A percentile compares a stretch with the other conserved stretches of the same genome.
phyloP scores from a whole-genome alignment of 2,888 invertebrate genomes.

The Mythimna loreyi region DNA sequence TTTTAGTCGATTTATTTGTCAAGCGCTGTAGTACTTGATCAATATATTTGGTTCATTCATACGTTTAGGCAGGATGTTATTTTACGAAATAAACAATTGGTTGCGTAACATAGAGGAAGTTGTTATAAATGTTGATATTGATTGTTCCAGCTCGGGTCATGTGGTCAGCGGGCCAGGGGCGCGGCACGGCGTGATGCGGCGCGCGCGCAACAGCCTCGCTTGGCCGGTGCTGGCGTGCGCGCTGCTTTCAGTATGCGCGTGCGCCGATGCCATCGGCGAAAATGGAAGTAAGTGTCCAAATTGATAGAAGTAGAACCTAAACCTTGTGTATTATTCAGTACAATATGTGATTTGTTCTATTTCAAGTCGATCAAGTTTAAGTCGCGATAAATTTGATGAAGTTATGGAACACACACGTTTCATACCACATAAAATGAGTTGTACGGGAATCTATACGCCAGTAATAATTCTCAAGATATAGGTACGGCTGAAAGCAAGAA shows the following conservation, averaged over 20 bases:
- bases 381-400: background rate
- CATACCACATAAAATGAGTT: background rate
- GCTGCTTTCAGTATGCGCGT: conserved; percentile 80
- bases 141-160: conserved; percentile 84
- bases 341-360: background rate
- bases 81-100: conserved; percentile 15
- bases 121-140: conserved; percentile 43
- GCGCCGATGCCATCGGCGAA: conserved; percentile 73
- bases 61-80: conserved; percentile 15
- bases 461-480: conserved; percentile 18
- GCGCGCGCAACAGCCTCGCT: conserved; percentile 75
- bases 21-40: background rate
- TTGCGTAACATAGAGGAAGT: conserved; percentile 29
- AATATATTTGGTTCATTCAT: conserved; percentile 18
- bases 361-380: background rate
- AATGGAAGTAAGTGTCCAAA: conserved; percentile 76
- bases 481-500: background rate
- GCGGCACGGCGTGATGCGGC: conserved; percentile 83
- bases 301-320: background rate
- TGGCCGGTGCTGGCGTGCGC: conserved; percentile 81
- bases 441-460: conserved; percentile 5
- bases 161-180: conserved; percentile 75
- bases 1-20: background rate
- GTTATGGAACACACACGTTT: background rate
- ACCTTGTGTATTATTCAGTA: background rate